Base-by-base conservation (phyloP, 2,888 invertebrate species). In the Lamellibrachia columna region DNA sequence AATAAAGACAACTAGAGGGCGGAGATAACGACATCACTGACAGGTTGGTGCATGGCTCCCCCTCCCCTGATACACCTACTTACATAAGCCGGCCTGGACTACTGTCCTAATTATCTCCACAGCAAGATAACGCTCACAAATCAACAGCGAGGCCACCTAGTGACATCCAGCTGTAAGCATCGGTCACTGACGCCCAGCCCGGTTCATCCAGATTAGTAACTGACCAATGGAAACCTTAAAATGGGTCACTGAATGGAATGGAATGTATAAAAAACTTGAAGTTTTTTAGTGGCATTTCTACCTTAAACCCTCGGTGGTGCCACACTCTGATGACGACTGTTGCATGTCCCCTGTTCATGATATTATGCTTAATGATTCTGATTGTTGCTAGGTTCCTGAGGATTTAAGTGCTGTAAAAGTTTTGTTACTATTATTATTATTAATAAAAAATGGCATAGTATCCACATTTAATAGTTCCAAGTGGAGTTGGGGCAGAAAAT, bases 1-100 rank as follows among this genome's bases (percentile, higher is more conserved):
- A n/a, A 75, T 75, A 75, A 75, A n/a, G 75, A 75, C 75, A 75
- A 75, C 75, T 75, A n/a, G 75, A 75, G 22, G 3, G 9, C 55
- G 3, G 40, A 75, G 75, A 75, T 75, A 75, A 4, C 1, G 6
- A n/a, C 22, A 75, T 75, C 75, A 15, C n/a, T 75, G 75, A 75
- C 22, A 6, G 22, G 22, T 75, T n/a, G n/a, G 75, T 75, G 75
- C 6, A 6, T 75, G n/a, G 22, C 75, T 3, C 75, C 75, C 15
- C 75, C 75, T 75, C 22, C 11, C 15, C 22, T 6, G 15, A 15
- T 22, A 75, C 75, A 22, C 75, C 75, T 6, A 75, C 75, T 75
- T 75, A 75, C 75, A 75, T 75, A 75, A 75, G 75, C 22, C n/a
- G 75, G 75, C 75, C 75, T 75, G 75, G 75, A 75, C 75, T 55